Base-by-base conservation (phyloP, 1,140 invertebrate genomes). In the Papilio helenus region DNA sequence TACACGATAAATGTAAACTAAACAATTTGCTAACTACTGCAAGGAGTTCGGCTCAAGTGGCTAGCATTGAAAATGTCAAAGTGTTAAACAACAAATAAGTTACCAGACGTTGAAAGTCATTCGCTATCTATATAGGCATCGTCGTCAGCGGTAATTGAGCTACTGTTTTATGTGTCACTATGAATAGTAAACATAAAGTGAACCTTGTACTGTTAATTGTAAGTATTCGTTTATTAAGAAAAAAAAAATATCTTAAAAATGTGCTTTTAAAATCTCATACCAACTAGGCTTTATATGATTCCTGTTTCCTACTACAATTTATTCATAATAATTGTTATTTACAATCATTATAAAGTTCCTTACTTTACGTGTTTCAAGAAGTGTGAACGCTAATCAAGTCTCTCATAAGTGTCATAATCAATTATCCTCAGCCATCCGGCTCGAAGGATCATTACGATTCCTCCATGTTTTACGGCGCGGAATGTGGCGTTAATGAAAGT, bases 41-140 rank as follows among this genome's bases (percentile, higher is more conserved):
- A 61, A 68, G 26, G 26, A 68, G 61, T 68, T 68, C 3, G 61
- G 23, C 20, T 68, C 26, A 29, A 68, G 61, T 68, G 61, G 76
- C 58, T 80, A 71, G 72, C 73, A 80, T 76, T 80, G 61, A 73
- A 76, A 80, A 46, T 71, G 73, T 68, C 76, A 61, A 26, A 81
- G 44, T 72, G 81, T 55, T 82, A 79, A 79, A 79, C 79, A 80
- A 80, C 80, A 80, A 84, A 84, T 82, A 34, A 68, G 61, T 46
- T 79, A 83, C 79, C 79, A 81, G 80, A 26, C 14, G 61, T 68
- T 68, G 26, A 29, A 73, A 39, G 72, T 58, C 58, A 82, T 61
- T 68, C 76, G 80, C 82, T 89, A 88, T 89, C 85, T 87, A 87
- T 86, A 81, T 86, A 85, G 87, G 82, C 84, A 90, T 88, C 86